These are phyloP conservation scores for Tyrophagus putrescentiae DNA, from an alignment of 1,140 invertebrate species.

Conservation along the genomic window DNA sequence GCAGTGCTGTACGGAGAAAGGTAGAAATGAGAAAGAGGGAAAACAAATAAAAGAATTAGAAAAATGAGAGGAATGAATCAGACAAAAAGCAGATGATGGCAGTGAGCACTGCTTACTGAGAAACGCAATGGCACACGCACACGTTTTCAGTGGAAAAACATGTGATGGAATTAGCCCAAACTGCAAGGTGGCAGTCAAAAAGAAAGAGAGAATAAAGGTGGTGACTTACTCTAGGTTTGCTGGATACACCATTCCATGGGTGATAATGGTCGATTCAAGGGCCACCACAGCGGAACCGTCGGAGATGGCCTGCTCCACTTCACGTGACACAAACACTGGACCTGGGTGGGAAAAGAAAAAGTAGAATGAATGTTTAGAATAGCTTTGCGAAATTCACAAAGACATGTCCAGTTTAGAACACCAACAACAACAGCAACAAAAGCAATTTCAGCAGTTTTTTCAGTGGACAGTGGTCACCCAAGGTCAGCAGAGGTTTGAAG, in stretches of 20 bases:
- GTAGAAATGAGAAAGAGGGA: no score
- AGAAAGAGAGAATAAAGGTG: constrained; percentile 4
- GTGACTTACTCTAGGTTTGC: constrained; percentile 54
- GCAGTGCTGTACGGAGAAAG: no score
- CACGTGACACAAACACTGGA: background rate
- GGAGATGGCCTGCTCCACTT: constrained; percentile 41
- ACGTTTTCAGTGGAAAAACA: background rate
- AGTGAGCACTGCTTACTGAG: background rate
- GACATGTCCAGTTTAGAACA: no score
- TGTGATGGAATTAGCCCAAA: background rate
- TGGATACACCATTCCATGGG: constrained; percentile 93
- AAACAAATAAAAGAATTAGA: no score
- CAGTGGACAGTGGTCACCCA: background rate
- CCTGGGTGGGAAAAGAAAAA: background rate
- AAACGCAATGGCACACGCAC: no score
- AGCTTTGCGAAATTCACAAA: no score
- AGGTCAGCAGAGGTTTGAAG: background rate
- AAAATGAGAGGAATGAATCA: background rate
- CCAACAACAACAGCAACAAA: no score
- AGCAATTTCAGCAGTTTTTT: no score
- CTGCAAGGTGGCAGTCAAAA: constrained; percentile 8
- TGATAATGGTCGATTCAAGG: constrained; percentile 91
- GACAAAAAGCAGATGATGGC: background rate
- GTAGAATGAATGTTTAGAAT: no score
- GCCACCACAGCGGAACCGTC: constrained; percentile 61